phyloP scores from a whole-genome alignment of 1,140 invertebrate genomes.

The Zophobas morio region DNA sequence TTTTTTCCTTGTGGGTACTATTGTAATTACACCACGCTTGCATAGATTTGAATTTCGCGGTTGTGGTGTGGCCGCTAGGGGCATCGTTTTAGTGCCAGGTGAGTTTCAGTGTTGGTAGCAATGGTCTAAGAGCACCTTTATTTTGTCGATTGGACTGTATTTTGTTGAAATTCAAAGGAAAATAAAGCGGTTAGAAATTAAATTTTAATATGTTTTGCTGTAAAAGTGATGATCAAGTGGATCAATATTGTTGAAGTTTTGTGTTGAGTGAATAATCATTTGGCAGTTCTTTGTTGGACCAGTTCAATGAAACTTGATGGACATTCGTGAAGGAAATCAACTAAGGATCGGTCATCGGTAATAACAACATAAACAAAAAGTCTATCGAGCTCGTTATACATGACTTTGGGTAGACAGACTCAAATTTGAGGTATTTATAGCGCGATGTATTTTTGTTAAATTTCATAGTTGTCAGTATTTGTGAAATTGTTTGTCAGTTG shows the following conservation, averaged over 20 bases:
- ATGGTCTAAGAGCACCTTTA: constrained; percentile 36
- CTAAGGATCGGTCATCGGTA: constrained; percentile 15
- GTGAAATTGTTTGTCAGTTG: constrained; percentile 58
- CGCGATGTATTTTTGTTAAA: constrained; percentile 9
- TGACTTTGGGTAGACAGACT: constrained; percentile 18
- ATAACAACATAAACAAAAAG: constrained; percentile 24
- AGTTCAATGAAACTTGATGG: constrained; percentile 34
- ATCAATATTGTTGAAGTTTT: background rate
- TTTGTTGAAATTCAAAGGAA: constrained; percentile 29
- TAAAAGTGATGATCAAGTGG: constrained; percentile 19
- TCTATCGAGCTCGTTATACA: constrained; percentile 1
- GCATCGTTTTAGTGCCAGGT: constrained; percentile 7
- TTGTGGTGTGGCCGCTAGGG: background rate
- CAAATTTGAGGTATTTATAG: constrained; percentile 28
- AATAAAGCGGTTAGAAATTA: constrained; percentile 29
- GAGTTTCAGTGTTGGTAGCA: constrained; percentile 12
- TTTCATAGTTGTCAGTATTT: constrained; percentile 44
- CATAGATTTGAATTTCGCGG: background rate
- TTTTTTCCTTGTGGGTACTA: no score
- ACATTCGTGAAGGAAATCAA: constrained; percentile 34
- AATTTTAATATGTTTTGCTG: constrained; percentile 33
- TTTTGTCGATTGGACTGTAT: constrained; percentile 41
- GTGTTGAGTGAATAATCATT: constrained; percentile 29
- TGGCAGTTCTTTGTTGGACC: constrained; percentile 29
- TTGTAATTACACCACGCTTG: no score